A percentile compares a stretch with the other conserved stretches of the same genome.
Conservation (phyloP, 2,797 vertebrate genomes). For the Choloepus didactylus region DNA sequence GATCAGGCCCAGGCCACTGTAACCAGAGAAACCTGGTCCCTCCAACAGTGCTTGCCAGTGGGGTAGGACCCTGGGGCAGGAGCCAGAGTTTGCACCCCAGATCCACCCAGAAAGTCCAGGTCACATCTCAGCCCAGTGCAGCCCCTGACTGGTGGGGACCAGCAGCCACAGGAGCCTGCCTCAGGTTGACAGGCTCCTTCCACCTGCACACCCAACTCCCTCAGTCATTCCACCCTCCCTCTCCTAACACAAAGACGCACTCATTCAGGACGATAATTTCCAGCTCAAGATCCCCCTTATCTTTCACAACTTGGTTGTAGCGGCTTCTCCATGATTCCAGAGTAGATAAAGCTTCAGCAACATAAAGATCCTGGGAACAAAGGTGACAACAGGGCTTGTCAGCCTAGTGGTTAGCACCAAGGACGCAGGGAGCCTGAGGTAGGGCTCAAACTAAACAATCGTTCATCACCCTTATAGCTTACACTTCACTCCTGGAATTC, state of each 20-base stretch:
- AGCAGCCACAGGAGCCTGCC: background rate
- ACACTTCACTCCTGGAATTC: background rate
- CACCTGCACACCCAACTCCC: background rate
- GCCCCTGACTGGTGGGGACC: background rate
- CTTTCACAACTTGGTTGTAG: constrained; percentile 90
- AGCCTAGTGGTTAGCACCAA: background rate
- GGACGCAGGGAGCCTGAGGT: background rate
- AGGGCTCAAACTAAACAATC: background rate
- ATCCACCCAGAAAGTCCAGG: background rate
- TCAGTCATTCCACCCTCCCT: background rate
- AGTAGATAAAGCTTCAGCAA: constrained; percentile 89
- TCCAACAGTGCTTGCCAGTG: background rate
- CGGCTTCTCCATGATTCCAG: constrained; percentile 92
- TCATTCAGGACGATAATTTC: constrained; percentile 92
- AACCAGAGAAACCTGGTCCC: background rate
- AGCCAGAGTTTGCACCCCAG: background rate
- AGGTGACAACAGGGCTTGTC: background rate
- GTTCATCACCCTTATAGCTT: background rate
- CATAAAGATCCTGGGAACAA: constrained; percentile 90
- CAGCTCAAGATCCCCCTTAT: constrained; percentile 92
- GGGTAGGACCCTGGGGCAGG: background rate
- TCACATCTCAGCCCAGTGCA: background rate
- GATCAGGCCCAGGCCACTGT: background rate
- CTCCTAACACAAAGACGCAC: constrained; percentile 85
- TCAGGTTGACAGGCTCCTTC: background rate